Evolutionary conservation across 1,140 invertebrate species (phyloP).

Genomic region (Copidosoma floridanum): DNA sequence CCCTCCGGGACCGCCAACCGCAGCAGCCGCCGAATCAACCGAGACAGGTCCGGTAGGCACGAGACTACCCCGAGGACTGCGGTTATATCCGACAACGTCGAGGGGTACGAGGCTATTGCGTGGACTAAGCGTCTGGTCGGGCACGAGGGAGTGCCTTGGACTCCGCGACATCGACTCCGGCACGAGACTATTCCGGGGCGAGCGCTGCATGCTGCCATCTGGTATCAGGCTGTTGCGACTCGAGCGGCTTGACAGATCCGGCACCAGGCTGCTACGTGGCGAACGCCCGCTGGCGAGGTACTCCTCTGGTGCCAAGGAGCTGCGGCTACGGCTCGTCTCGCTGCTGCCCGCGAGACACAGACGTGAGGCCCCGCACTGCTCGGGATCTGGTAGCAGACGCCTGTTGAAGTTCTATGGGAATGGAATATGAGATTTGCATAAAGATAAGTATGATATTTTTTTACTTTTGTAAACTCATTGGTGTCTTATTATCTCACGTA

Average conservation of each 20-base stretch:
- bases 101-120: slow-evolving; percentile 58
- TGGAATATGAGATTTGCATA: too few relatives aligned
- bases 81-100: slow-evolving; percentile 54
- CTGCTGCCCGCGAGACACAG: slow-evolving; percentile 54
- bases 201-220: slow-evolving; percentile 50
- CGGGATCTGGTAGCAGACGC: slow-evolving; percentile 47
- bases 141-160: slow-evolving; percentile 52
- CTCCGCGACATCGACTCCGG: slow-evolving; percentile 48
- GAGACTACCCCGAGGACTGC: slow-evolving; percentile 66
- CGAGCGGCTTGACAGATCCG: slow-evolving; percentile 56
- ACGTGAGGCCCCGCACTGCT: slow-evolving; percentile 39
- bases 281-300: slow-evolving; percentile 35
- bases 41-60: too few relatives aligned
- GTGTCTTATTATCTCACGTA: too few relatives aligned
- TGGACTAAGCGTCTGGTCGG: slow-evolving; percentile 45
- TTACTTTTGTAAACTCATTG: too few relatives aligned
- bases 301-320: slow-evolving; percentile 61
- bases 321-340: slow-evolving; percentile 63
- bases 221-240: slow-evolving; percentile 59
- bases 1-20: slow-evolving; percentile 65
- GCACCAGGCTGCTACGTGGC: slow-evolving; percentile 55
- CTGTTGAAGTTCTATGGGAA: slow-evolving; percentile 38
- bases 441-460: too few relatives aligned
- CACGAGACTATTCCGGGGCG: slow-evolving; percentile 45
- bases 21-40: too few relatives aligned